Evolutionary conservation across 2,797 vertebrate species (phyloP).

Genomic region (Typhlichthys subterraneus): DNA sequence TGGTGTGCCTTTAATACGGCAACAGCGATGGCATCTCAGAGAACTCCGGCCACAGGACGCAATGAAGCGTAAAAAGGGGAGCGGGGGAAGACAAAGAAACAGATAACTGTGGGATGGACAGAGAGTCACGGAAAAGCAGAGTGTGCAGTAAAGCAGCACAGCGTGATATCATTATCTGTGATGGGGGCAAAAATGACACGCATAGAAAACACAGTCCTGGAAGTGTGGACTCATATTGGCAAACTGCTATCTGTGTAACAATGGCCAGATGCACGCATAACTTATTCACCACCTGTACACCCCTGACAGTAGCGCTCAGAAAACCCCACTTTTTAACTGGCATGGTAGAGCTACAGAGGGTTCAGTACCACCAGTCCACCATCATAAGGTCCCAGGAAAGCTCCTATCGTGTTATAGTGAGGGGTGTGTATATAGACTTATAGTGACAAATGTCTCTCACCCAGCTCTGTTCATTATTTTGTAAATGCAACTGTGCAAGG

Average conservation of each 20-base stretch:
- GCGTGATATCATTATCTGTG: neutral
- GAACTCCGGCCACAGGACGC: slow-evolving; percentile 42
- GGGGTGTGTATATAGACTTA: no score
- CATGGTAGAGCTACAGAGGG: neutral
- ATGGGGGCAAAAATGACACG: neutral
- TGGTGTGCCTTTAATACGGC: slow-evolving; percentile 23
- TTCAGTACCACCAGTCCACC: neutral
- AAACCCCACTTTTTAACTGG: no score
- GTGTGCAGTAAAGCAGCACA: neutral
- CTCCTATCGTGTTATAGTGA: no score
- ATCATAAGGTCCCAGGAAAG: no score
- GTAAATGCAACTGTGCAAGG: no score
- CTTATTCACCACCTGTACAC: slow-evolving; percentile 30
- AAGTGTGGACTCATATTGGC: slow-evolving; percentile 45
- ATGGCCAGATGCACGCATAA: slow-evolving; percentile 25
- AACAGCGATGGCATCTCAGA: slow-evolving; percentile 49
- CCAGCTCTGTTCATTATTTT: no score
- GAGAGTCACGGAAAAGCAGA: slow-evolving; percentile 1
- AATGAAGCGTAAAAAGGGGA: slow-evolving; percentile 42
- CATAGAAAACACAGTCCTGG: neutral
- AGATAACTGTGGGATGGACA: neutral
- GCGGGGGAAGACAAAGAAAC: slow-evolving; percentile 45
- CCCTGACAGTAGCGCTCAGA: slow-evolving; percentile 25
- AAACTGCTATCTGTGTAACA: slow-evolving; percentile 24
- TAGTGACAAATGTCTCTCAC: no score